A percentile compares a stretch with the other conserved stretches of the same genome.
Evolutionary conservation across 2,888 invertebrate species (phyloP).

Genomic region (Allolobophora icterica): DNA sequence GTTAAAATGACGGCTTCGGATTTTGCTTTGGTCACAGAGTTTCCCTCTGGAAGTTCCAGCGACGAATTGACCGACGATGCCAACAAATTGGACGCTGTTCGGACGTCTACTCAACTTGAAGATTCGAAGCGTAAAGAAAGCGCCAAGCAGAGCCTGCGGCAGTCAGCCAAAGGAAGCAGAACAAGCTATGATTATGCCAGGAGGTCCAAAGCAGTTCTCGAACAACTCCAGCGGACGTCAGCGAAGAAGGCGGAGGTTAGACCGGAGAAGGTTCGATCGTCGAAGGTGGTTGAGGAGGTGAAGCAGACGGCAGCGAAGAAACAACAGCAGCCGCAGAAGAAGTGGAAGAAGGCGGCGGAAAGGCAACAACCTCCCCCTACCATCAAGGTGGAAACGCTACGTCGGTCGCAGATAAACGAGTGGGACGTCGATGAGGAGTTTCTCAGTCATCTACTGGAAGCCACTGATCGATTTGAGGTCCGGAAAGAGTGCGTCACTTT

Average conservation of each 20-base stretch:
- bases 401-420: background rate
- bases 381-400: background rate
- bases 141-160: background rate
- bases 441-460: background rate
- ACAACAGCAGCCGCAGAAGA: background rate
- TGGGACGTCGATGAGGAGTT: background rate
- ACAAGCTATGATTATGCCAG: background rate
- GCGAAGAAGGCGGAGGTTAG: background rate
- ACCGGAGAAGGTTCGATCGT: background rate
- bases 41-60: background rate
- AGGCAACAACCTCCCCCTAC: background rate
- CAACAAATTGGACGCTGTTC: background rate
- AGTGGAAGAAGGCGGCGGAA: background rate
- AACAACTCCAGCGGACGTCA: background rate
- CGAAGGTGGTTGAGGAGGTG: background rate
- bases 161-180: background rate
- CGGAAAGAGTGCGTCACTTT: background rate
- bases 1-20: background rate
- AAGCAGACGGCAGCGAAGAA: background rate
- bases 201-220: background rate
- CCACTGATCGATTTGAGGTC: background rate
- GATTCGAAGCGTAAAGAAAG: background rate
- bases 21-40: background rate
- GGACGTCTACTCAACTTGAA: background rate
- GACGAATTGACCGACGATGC: background rate